A percentile compares a stretch with the other conserved stretches of the same genome.
phyloP scores from a whole-genome alignment of 2,113 vertebrate genomes.

The Amia ocellicauda region DNA sequence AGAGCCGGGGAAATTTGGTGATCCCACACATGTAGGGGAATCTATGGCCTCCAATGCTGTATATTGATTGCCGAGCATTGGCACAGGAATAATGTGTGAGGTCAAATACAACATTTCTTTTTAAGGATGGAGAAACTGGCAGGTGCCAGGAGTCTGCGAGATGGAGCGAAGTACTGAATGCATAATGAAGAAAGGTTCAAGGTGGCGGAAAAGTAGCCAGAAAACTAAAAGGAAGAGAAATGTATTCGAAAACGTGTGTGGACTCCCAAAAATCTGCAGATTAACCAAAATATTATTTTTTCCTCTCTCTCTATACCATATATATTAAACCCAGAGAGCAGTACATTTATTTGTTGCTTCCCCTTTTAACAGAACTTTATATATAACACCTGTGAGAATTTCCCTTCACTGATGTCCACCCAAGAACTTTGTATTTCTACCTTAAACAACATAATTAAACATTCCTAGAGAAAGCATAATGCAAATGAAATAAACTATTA shows the following conservation, averaged over 20 bases:
- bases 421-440: no score
- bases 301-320: conserved; percentile 53
- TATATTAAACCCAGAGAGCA: conserved; percentile 62
- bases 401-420: no score
- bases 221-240: conserved; percentile 43
- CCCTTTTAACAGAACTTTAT: no score
- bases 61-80: not conserved
- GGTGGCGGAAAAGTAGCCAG: conserved; percentile 27
- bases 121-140: no score
- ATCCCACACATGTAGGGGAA: not conserved
- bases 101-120: not conserved
- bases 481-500: no score
- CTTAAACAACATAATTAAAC: no score
- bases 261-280: conserved; percentile 60
- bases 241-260: conserved; percentile 60
- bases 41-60: not conserved
- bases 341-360: conserved; percentile 27
- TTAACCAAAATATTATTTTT: conserved; percentile 53
- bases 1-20: not conserved
- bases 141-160: no score
- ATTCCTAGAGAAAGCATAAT: no score
- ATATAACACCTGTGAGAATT: no score
- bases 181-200: conserved; percentile 38
- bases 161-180: no score
- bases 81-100: not conserved